A percentile compares a stretch with the other conserved stretches of the same genome.
Evolutionary conservation across 2,113 vertebrate genomes (phyloP).

Genomic region (Urocynchramus pylzowi): DNA sequence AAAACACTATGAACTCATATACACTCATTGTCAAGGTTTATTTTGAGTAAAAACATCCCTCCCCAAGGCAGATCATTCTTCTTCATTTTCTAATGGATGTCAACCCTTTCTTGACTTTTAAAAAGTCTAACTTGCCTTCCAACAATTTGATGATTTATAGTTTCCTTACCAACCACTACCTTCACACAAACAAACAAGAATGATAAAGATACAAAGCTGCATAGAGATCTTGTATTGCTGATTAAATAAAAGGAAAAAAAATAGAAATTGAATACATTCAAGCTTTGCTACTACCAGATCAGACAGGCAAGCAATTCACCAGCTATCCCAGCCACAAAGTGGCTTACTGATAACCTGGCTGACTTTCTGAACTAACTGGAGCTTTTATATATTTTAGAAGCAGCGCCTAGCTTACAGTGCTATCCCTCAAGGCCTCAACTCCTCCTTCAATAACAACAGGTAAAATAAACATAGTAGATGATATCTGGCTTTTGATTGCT

Average conservation of each 20-base stretch:
- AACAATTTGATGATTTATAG: constrained; percentile 1
- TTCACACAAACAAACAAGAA: constrained; percentile 3
- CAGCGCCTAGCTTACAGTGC: not conserved
- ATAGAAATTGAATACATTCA: not conserved
- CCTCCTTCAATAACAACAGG: not conserved
- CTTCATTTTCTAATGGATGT: not conserved
- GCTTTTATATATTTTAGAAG: not conserved
- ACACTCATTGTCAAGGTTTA: constrained; percentile 30
- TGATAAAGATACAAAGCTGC: not conserved
- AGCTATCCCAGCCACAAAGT: not conserved
- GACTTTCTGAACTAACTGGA: not conserved
- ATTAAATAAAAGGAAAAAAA: not conserved
- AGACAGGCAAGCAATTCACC: not conserved
- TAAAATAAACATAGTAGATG: not conserved
- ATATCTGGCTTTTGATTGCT: not conserved
- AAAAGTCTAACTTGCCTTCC: not conserved
- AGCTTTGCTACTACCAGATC: not conserved
- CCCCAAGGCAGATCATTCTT: not conserved
- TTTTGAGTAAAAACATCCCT: constrained; percentile 56
- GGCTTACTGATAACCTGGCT: not conserved
- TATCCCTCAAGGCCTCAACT: not conserved
- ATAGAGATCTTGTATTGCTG: not conserved
- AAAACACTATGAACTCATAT: constrained; percentile 22
- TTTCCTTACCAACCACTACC: not conserved
- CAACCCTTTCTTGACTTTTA: not conserved